phyloP scores from a whole-genome alignment of 2,797 vertebrate species.

The Lacerta agilis region DNA sequence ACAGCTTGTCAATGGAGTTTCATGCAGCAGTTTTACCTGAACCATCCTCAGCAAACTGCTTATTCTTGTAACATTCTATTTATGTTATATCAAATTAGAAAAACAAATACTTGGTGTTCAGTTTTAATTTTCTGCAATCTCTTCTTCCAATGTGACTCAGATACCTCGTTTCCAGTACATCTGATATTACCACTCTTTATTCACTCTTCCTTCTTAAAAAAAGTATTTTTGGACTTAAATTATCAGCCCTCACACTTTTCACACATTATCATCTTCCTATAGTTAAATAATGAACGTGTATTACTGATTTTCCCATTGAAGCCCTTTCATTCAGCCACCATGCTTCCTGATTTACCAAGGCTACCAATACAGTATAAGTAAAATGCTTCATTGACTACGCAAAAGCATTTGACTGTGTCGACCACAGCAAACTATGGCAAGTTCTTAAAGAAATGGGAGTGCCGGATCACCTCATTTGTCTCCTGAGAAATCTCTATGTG shows the following conservation, averaged over 20 bases:
- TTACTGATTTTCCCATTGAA: accelerated
- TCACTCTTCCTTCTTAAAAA: neutral
- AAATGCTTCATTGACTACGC: too few species aligned
- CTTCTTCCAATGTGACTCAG: neutral
- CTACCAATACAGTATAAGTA: neutral
- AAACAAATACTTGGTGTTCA: accelerated
- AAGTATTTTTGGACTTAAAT: neutral
- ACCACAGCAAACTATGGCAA: too few species aligned
- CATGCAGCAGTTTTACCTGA: neutral
- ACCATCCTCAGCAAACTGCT: neutral
- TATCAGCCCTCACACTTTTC: neutral
- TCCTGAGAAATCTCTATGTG: too few species aligned
- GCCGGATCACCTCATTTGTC: too few species aligned
- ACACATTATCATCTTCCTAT: accelerated
- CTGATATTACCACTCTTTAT: neutral
- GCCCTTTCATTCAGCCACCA: neutral
- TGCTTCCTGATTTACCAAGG: slow-evolving; percentile 16
- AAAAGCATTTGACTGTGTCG: too few species aligned
- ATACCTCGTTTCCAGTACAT: neutral
- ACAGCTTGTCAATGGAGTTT: neutral
- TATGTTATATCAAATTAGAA: accelerated
- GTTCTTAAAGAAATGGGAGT: too few species aligned
- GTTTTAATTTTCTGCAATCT: accelerated
- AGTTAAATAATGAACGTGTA: neutral
- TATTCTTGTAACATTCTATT: neutral